Conservation (phyloP, 2,113 vertebrate species). For the Podarcis raffonei region DNA sequence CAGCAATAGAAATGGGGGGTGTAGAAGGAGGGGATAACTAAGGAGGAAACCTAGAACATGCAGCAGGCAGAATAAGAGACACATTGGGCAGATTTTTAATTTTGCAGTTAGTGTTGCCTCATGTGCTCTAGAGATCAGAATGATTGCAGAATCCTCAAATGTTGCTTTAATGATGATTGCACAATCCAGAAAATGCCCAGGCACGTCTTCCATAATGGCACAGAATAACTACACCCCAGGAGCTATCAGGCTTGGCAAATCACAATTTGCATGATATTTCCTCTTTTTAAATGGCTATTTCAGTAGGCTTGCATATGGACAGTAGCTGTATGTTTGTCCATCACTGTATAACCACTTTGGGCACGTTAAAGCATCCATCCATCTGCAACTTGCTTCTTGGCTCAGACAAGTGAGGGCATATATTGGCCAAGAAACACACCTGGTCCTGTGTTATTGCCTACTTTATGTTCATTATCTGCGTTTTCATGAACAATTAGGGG, state of each 20-base stretch:
- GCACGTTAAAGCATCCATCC: not conserved
- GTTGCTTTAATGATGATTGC: not conserved
- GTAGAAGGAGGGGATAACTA: not conserved
- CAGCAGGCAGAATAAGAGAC: not conserved
- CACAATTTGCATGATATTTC: not conserved
- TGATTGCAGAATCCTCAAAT: not conserved
- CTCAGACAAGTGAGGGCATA: not conserved
- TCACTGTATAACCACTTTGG: not conserved
- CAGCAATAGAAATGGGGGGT: not conserved
- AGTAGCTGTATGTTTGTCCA: not conserved
- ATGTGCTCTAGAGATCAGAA: not conserved
- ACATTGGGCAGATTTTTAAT: not conserved
- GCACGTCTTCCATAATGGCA: not conserved
- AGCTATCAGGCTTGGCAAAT: not conserved
- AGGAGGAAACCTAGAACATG: not conserved
- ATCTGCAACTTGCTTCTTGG: constrained; percentile 1
- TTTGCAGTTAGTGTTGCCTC: not conserved
- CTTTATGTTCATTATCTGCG: not conserved
- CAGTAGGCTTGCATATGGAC: not conserved
- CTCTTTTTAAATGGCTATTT: not conserved
- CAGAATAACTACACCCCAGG: not conserved
- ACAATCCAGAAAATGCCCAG: not conserved
- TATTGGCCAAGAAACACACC: not conserved
- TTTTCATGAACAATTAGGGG: not conserved
- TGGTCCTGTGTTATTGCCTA: not conserved